Conservation (phyloP, 1,140 invertebrate genomes). For the Drosophila fuyamai region DNA sequence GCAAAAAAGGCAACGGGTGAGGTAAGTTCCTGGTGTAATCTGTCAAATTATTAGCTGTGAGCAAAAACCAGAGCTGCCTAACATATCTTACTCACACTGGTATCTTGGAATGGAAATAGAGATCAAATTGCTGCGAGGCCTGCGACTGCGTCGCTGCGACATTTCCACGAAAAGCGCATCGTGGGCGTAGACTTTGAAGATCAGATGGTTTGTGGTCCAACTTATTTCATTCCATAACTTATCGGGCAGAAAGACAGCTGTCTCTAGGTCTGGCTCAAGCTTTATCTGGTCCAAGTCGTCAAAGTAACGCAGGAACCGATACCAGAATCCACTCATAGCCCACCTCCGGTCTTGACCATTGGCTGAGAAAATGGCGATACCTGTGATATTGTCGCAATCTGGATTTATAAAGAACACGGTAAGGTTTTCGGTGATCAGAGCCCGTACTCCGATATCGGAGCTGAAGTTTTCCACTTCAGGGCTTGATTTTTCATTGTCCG, state of each 20-base stretch:
- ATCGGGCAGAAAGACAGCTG: constrained; percentile 55
- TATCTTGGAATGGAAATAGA: constrained; percentile 69
- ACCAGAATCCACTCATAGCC: constrained; percentile 55
- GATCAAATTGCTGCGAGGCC: constrained; percentile 74
- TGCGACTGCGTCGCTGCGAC: constrained; percentile 25
- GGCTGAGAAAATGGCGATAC: constrained; percentile 66
- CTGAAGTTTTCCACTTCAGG: constrained; percentile 52
- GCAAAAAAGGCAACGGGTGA: constrained; percentile 51
- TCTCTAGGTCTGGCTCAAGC: constrained; percentile 54
- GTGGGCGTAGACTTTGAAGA: constrained; percentile 73
- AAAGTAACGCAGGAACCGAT: constrained; percentile 63
- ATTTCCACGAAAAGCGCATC: constrained; percentile 75
- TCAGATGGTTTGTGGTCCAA: constrained; percentile 4
- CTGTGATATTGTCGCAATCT: constrained; percentile 58
- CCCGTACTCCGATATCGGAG: constrained; percentile 63
- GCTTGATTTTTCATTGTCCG: background rate
- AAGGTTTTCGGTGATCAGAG: constrained; percentile 58
- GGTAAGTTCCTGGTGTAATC: constrained; percentile 27
- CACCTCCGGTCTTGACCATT: background rate
- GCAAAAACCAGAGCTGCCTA: too few species aligned
- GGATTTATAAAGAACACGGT: constrained; percentile 77
- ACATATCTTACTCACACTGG: constrained; percentile 32
- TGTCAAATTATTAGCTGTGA: background rate
- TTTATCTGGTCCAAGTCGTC: constrained; percentile 51
- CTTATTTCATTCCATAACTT: constrained; percentile 50